Percentiles rank a stretch among this genome's conserved stretches.
Evolutionary conservation across 2,888 invertebrate species (phyloP).

Genomic region (Ecliptopera silaceata): DNA sequence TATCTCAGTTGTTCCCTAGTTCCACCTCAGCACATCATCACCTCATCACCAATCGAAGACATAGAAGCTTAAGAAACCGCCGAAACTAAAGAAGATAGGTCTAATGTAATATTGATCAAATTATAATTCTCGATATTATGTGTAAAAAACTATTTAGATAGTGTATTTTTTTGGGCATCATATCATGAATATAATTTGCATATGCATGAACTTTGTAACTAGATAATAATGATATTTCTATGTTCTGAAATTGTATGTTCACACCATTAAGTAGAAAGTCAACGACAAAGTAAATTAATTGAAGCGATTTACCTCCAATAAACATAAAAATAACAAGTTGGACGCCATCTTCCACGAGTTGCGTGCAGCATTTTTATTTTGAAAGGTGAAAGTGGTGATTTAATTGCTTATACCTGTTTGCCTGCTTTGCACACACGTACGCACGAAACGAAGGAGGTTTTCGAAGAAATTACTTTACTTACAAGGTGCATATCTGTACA

Average conservation of each 20-base stretch:
- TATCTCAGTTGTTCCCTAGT: conserved; percentile 94
- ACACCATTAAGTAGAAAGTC: conserved; percentile 5
- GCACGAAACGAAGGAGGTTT: conserved; percentile 6
- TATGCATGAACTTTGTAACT: too few species aligned
- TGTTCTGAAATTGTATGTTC: background rate
- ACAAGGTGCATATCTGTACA: too few species aligned
- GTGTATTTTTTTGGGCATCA: too few species aligned
- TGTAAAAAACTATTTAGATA: background rate
- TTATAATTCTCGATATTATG: background rate
- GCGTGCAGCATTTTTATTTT: conserved; percentile 49
- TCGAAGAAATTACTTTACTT: conserved; percentile 5
- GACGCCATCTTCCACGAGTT: conserved; percentile 34
- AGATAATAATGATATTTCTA: too few species aligned
- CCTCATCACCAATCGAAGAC: conserved; percentile 3
- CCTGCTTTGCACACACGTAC: conserved; percentile 16
- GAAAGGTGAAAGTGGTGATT: conserved; percentile 56
- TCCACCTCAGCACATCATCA: conserved; percentile 49
- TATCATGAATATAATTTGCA: too few species aligned
- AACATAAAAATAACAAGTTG: conserved; percentile 20
- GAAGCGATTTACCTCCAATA: conserved; percentile 12
- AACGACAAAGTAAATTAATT: conserved; percentile 14
- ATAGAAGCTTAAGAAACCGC: background rate
- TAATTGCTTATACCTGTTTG: conserved; percentile 37
- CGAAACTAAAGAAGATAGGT: background rate
- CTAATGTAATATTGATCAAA: background rate